phyloP scores from a whole-genome alignment of 2,888 invertebrate genomes.

The Drosophila ustulata region DNA sequence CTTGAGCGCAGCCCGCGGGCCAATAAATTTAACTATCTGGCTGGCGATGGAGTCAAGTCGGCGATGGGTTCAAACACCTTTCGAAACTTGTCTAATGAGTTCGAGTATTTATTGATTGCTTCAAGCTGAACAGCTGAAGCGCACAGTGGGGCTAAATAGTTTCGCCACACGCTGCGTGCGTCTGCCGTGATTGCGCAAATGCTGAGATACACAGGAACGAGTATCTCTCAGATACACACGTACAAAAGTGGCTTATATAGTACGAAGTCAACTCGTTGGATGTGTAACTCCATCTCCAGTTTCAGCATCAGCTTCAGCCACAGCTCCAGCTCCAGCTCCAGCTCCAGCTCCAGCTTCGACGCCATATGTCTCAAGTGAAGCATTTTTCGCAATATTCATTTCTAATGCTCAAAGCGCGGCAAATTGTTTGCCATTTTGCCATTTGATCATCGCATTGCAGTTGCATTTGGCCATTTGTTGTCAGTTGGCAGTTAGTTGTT shows the following conservation, averaged over 20 bases:
- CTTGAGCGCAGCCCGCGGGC: conserved; percentile 52
- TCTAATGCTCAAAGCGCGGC: conserved; percentile 53
- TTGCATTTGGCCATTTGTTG: conserved; percentile 2
- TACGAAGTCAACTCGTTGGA: conserved; percentile 18
- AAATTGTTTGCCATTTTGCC: conserved; percentile 41
- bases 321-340: neutral
- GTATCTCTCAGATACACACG: conserved; percentile 3
- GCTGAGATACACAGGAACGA: conserved; percentile 2
- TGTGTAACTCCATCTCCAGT: conserved; percentile 7
- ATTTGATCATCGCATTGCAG: conserved; percentile 7
- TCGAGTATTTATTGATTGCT: conserved; percentile 60
- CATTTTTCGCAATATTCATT: conserved; percentile 54
- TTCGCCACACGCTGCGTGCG: conserved; percentile 46
- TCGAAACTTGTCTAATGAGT: conserved; percentile 72
- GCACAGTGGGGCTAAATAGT: conserved; percentile 26
- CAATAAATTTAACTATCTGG: conserved; percentile 31
- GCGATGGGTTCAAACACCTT: conserved; percentile 74
- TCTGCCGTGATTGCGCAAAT: conserved; percentile 44
- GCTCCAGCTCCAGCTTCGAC: neutral
- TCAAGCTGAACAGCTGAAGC: conserved; percentile 22
- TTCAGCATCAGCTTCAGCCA: neutral
- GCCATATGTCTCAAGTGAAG: conserved; percentile 41
- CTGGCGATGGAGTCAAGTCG: conserved; percentile 6
- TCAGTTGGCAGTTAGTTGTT: conserved; percentile 53
- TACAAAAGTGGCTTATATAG: conserved; percentile 15